Evolutionary conservation across 2,797 vertebrate genomes (phyloP), one percentile per base, ranked within the genome.

Genomic region (Calcarius lapponicus): DNA sequence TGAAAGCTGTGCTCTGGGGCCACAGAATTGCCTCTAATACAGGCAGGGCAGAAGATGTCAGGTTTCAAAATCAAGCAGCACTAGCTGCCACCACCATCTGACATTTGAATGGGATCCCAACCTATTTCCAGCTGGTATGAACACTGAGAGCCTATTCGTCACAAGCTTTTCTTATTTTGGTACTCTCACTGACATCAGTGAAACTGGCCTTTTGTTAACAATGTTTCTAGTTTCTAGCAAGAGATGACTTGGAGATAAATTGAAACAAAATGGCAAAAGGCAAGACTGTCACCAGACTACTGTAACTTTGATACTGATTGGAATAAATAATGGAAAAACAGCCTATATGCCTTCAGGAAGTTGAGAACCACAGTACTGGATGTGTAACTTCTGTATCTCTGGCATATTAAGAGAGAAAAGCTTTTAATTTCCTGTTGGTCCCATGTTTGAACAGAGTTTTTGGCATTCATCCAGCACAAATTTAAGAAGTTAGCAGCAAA

Each of bases 251-350:
- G 51, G 86, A 86, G 40, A 72, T 7, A 43, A 50, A 83, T 43
- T 26, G 38, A 92, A 91, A 62, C 70, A 90, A 96, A 94, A 92
- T 29, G 50, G 83, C 50, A 90, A 91, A 95, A 93, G 43, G 64
- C 57, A 62, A 78, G 69, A 72, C 0, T 17, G 48, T 31, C 58
- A 43, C 7, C 21, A 87, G 53, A 76, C 13, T 61, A 34, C 31
- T 36, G 22, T 24, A 86, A 71, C 67, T 80, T 85, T 54, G 70
- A 61, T 58, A 65, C 7, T 26, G 28, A 73, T 5, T 45, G 32
- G 42, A 56, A 73, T 6, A 13, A 95, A 76, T 34, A 73, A 73
- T 29, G 32, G 71, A 64, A 82, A 66, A 92, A 2, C 54, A 71
- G 57, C 21, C 34, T 17, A 18, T 9, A 14, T 47, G 48, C 56